Evolutionary conservation across 2,113 vertebrate species (phyloP), one percentile per base, ranked within the genome.

Genomic region (Oryzias celebensis): DNA sequence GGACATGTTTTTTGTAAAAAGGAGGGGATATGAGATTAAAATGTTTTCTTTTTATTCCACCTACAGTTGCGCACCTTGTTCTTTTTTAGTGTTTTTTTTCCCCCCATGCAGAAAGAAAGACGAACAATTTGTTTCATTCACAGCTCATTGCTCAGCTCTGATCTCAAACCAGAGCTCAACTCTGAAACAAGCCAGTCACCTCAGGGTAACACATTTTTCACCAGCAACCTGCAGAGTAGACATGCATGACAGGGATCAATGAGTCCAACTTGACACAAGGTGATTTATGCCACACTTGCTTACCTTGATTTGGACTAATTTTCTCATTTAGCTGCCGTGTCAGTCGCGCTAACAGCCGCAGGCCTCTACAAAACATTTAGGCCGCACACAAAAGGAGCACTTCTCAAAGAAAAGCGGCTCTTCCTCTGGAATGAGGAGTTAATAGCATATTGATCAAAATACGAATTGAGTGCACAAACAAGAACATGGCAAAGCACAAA

Each of bases 371-470:
- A 78, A 83, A 77, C 66, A 68, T 64, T 41, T 31, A 53, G 20
- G 48, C 28, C 61, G 50, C 59, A 66, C 31, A 53, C 41, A 2
- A 12, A 15, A 56, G 41, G 8, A 24, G 24, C 28, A 45, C 45
- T 53, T 68, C 28, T 26, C 36, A 52, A 51, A 48, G 49, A 73
- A 64, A 70, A 68, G 41, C 3, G 48, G 24, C 13, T 43, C 42
- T 61, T 62, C 75, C 79, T 73, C 31, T 63, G 82, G 80, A 89
- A 81, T 50, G 62, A 49, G 67, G 62, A 52, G 62, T 82, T 88
- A 91, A 91, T 87, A 83, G 80, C 67, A 65, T 90, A 91, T 91
- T 81, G 87, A 91, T 89, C 84, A 81, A 77, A 89, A 87, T 2
- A 87, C 85, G 80, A 89, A 86, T 76, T 72, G 71, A 82, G 81